A percentile compares a stretch with the other conserved stretches of the same genome.
Evolutionary conservation across 2,113 vertebrate species (phyloP).

Genomic region (Chaetops frenatus): DNA sequence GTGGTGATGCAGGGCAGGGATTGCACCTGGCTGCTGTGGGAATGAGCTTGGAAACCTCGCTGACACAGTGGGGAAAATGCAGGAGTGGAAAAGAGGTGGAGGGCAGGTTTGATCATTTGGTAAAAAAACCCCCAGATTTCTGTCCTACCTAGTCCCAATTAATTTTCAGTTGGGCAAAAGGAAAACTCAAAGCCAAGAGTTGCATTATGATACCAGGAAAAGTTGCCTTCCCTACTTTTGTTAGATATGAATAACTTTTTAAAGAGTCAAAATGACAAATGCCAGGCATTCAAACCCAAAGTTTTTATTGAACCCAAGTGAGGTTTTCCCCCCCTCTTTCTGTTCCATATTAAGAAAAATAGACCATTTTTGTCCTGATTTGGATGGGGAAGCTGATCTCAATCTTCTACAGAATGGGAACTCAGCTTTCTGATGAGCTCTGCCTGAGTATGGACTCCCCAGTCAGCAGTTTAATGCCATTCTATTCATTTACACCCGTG

Average conservation of each 20-base stretch:
- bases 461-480: constrained; percentile 55
- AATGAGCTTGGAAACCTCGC: background rate
- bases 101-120: background rate
- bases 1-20: background rate
- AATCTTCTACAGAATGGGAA: constrained; percentile 44
- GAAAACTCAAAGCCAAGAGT: background rate
- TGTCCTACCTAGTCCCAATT: background rate
- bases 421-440: constrained; percentile 57
- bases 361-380: constrained; percentile 55
- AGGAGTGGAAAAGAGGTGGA: background rate
- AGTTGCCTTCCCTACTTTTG: background rate
- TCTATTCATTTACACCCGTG: constrained; percentile 60
- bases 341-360: constrained; percentile 58
- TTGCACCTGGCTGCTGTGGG: background rate
- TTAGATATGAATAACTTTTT: background rate
- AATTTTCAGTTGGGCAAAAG: background rate
- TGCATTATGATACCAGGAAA: background rate
- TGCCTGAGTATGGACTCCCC: constrained; percentile 45
- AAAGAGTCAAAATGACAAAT: constrained; percentile 29
- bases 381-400: constrained; percentile 61
- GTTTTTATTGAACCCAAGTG: constrained; percentile 41
- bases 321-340: background rate
- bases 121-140: background rate
- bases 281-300: constrained; percentile 1
- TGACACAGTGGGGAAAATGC: background rate